phyloP scores from a whole-genome alignment of 2,113 vertebrate genomes.

The Ivindomyrus marchei region DNA sequence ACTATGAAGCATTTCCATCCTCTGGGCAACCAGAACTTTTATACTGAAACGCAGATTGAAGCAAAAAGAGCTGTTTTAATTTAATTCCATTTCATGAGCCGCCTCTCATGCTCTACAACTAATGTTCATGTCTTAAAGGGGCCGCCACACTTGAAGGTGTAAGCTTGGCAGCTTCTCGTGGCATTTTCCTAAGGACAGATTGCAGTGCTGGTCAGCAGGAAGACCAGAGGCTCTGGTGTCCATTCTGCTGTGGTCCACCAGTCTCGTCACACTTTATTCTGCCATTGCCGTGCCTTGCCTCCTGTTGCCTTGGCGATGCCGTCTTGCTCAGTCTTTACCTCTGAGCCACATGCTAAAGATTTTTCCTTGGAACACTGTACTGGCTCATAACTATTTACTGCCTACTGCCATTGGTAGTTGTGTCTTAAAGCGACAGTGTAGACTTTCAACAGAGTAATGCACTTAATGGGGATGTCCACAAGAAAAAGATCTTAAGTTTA shows the following conservation, averaged over 20 bases:
- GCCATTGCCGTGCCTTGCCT: not conserved
- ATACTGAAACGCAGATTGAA: slow-evolving; percentile 14
- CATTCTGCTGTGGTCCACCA: not conserved
- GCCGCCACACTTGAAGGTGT: not conserved
- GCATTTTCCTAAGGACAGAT: slow-evolving; percentile 11
- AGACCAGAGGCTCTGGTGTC: not conserved
- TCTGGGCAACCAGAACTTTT: slow-evolving; percentile 21
- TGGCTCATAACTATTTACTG: not conserved
- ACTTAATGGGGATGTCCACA: not conserved
- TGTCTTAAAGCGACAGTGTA: slow-evolving; percentile 1
- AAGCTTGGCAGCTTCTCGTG: not conserved
- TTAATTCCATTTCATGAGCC: slow-evolving; percentile 1
- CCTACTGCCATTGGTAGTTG: not conserved
- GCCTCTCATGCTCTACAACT: not conserved
- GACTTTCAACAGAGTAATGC: not conserved
- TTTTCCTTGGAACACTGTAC: not conserved
- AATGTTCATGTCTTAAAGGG: not conserved
- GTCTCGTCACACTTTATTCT: not conserved
- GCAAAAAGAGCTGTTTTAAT: slow-evolving; percentile 7
- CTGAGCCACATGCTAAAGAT: not conserved
- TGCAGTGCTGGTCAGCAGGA: not conserved
- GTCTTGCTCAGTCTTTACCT: not conserved
- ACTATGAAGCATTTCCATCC: slow-evolving; percentile 32
- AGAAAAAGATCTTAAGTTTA: not conserved
- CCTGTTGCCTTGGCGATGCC: not conserved